Base-by-base conservation (phyloP, 2,888 invertebrate genomes). In the Papilio elwesi region DNA sequence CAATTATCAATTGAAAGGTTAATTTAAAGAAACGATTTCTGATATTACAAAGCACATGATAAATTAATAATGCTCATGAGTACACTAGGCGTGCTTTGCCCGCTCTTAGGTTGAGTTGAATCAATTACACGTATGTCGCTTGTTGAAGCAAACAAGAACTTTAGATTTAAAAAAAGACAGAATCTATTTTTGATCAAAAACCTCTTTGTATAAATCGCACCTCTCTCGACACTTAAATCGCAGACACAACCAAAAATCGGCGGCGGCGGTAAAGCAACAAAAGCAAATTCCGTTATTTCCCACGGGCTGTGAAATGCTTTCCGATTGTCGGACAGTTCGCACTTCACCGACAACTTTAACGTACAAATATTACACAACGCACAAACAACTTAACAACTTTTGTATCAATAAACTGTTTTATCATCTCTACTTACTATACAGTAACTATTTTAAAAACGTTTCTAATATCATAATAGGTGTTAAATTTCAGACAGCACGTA, bases 261-360 rank as follows among this genome's bases (percentile, higher is more conserved):
- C 88, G 87, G 87, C 85, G 86, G 82, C 84, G 86, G 83, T 83
- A 85, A 81, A 84, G 81, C 84, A 86, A 89, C 87, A 88, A 88
- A 89, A 88, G 87, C 87, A 71, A 83, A 83, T 83, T 80, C 90
- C 87, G 90, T 90, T 90, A 91, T 91, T 90, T 90, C 91, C 91
- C 92, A 91, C 91, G 91, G 88, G 87, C 86, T 84, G 84, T 83
- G 83, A 86, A 88, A 88, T 86, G 87, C 79, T 80, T 81, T 79
- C 81, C 78, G 79, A 78, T 80, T 82, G 82, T 80, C 79, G 81
- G 79, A 76, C 80, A 73, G 69, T 70, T 71, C 75, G 66, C 76
- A 74, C 78, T 75, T 76, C 74, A 68, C 66, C 75, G 73, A 68
- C 74, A 74, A 76, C 76, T 78, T 78, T 75, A 65, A 76, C 68